Evolutionary conservation across 2,113 vertebrate genomes (phyloP), one percentile per base, ranked within the genome.

Genomic region (Nymphicus hollandicus): DNA sequence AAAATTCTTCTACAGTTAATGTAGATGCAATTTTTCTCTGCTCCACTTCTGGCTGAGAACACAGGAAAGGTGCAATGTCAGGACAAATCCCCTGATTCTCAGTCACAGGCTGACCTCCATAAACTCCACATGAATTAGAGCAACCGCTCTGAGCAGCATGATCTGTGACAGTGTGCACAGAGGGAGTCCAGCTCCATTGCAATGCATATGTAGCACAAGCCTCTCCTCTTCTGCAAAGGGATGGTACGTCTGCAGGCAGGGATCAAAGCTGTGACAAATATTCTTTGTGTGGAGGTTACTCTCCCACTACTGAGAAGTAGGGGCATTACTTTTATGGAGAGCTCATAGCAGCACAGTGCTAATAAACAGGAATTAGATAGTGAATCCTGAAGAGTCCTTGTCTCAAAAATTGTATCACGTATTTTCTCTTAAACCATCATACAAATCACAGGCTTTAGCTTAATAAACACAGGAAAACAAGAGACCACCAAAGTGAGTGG

Each of bases 1-100:
- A 93, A 92, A 88, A 90, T 88, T 88, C 80, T 93, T 84, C 69
- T 31, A 55, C 91, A 88, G 88, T 95, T 95, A 78, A 95, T 33
- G 49, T 81, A 92, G 88, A 66, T 20, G 68, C 55, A 81, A 74
- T 91, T 89, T 93, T 94, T 93, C 92, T 93, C 64, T 91, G 72
- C 27, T 92, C 60, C 43, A 10, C 61, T 91, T 52, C 65, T 81
- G 78, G 65, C 84, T 76, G 66, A 56, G 77, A 89, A 61, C 37
- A 76, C 15, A 44, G 44, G 44, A 72, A 87, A 95, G 93, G 91
- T 92, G 93, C 78, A 85, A 76, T 65, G 84, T 89, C 89, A 94
- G 84, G 84, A 91, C 70, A 92, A 89, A 72, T 49, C 11, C 77
- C 52, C 47, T 46, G 52, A 65, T 82, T 91, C 87, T 69, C 84